These are phyloP conservation scores for Pluvianellus socialis DNA, from an alignment of 2,113 vertebrate species.

Conservation along the genomic window DNA sequence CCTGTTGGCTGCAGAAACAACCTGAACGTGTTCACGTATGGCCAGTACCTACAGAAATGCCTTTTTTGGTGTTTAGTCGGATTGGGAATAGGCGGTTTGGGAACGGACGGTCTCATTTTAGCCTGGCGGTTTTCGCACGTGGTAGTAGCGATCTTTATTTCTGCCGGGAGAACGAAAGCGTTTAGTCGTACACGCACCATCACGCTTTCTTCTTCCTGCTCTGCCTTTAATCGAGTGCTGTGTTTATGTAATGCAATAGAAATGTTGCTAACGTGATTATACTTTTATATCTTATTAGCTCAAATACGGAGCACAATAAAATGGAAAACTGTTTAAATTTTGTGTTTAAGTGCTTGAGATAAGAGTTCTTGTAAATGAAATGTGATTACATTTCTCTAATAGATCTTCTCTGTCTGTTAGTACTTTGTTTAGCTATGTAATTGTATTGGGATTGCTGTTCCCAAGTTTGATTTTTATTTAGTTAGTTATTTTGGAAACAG, in stretches of 20 bases:
- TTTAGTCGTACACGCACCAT: not conserved
- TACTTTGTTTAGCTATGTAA: constrained; percentile 59
- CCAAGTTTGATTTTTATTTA: not conserved
- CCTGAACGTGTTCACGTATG: rapidly evolving
- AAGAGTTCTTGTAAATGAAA: constrained; percentile 72
- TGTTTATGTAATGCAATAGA: constrained; percentile 59
- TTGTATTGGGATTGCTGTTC: constrained; percentile 50
- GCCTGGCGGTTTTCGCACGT: not conserved
- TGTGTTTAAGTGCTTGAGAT: constrained; percentile 68
- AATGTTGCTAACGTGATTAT: constrained; percentile 63
- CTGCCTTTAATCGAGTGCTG: constrained; percentile 33
- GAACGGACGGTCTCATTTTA: not conserved
- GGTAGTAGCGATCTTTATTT: not conserved
- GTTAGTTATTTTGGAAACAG: not conserved
- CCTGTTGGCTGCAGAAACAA: not conserved
- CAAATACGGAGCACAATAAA: constrained; percentile 63
- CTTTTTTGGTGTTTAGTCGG: not conserved
- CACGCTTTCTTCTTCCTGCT: not conserved
- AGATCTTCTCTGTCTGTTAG: constrained; percentile 48
- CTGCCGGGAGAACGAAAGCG: not conserved
- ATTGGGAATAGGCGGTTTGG: not conserved
- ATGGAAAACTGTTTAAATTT: constrained; percentile 65
- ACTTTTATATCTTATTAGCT: constrained; percentile 68
- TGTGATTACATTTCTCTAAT: constrained; percentile 68
- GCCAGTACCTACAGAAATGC: not conserved